phyloP scores from a whole-genome alignment of 2,888 invertebrate genomes.

The Cylindroiulus punctatus region DNA sequence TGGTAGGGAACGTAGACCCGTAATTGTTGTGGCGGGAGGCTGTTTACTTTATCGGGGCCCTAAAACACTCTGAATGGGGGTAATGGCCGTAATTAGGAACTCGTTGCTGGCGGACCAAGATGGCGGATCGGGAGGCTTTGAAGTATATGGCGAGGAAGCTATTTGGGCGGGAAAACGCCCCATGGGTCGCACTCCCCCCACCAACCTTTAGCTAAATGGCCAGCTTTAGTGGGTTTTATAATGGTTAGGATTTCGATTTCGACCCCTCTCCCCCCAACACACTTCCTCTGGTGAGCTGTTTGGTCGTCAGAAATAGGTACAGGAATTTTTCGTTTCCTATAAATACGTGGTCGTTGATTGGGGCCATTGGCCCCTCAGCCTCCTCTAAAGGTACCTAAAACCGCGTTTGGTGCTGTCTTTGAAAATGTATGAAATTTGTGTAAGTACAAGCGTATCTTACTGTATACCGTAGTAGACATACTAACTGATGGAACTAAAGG shows the following conservation, averaged over 20 bases:
- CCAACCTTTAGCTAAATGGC: not conserved
- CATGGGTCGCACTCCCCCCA: not conserved
- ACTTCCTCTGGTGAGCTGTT: not conserved
- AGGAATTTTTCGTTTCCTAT: not conserved
- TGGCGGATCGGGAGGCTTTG: slow-evolving; percentile 10
- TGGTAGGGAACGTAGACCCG: not conserved
- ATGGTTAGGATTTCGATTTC: slow-evolving; percentile 11
- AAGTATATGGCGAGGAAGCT: slow-evolving; percentile 4
- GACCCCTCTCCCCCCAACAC: not conserved
- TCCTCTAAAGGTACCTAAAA: not conserved
- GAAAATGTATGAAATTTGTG: not conserved
- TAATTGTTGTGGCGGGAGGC: slow-evolving; percentile 35
- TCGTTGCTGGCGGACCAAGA: slow-evolving; percentile 11
- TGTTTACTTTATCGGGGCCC: slow-evolving; percentile 27
- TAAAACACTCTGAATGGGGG: slow-evolving; percentile 39
- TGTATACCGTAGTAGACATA: no score
- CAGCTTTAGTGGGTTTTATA: not conserved
- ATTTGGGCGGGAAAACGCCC: slow-evolving; percentile 14
- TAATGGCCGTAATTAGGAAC: slow-evolving; percentile 45
- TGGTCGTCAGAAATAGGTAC: not conserved
- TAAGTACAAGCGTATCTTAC: not conserved
- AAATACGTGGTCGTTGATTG: not conserved
- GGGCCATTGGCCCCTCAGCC: not conserved
- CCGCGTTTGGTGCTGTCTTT: not conserved
- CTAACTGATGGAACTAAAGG: no score